These are phyloP conservation scores for Pachyseris speciosa DNA, from an alignment of 64 coral and sea anemone genomes.

Conservation along the genomic window DNA sequence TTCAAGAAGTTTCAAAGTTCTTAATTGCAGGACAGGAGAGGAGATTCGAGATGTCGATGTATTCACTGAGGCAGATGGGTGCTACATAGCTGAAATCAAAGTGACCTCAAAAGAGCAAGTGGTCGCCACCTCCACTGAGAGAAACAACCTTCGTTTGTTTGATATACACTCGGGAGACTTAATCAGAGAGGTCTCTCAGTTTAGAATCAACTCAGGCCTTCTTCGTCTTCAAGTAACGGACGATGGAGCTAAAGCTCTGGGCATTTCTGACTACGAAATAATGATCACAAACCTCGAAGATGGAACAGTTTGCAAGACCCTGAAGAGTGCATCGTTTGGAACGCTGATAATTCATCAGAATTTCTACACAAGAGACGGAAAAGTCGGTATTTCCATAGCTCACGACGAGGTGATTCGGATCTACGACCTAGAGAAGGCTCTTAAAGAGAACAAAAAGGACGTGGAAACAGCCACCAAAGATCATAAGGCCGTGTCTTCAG, in stretches of 20 bases:
- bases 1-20: conserved; percentile 20
- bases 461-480: not conserved
- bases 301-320: conserved; percentile 26
- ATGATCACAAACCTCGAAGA: conserved; percentile 55
- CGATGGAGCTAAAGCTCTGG: conserved; percentile 25
- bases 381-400: conserved; percentile 36
- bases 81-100: conserved; percentile 28
- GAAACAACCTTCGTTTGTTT: conserved; percentile 38
- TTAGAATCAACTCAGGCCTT: conserved; percentile 57
- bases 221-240: conserved; percentile 60
- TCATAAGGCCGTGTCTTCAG: conserved; percentile 36
- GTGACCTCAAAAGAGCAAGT: conserved; percentile 39
- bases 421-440: conserved; percentile 40
- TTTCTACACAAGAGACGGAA: conserved; percentile 59
- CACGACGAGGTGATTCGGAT: conserved; percentile 58
- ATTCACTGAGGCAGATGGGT: not conserved
- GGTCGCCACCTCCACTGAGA: conserved; percentile 31
- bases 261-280: conserved; percentile 55
- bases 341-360: conserved; percentile 43
- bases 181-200: conserved; percentile 32
- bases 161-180: conserved; percentile 24
- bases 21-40: conserved; percentile 27
- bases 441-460: conserved; percentile 7
- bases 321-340: conserved; percentile 74
- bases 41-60: conserved; percentile 5